These are phyloP conservation scores for Manis javanica DNA, from an alignment of 2,797 vertebrate species.

Conservation along the genomic window DNA sequence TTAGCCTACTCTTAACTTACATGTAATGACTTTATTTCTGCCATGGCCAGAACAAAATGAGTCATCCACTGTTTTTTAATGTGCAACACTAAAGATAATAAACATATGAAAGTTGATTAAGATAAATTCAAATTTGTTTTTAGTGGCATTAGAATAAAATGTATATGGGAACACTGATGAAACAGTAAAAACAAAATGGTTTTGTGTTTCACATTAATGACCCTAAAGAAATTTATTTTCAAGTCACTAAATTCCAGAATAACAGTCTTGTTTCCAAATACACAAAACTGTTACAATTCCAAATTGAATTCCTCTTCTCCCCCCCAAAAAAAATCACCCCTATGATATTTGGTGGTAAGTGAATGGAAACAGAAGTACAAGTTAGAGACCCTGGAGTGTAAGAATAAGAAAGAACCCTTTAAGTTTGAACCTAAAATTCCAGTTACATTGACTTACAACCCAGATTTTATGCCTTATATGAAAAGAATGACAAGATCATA, in stretches of 20 bases:
- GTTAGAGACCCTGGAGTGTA: not conserved
- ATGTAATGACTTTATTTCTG: not conserved
- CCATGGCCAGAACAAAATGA: not conserved
- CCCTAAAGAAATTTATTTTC: conserved; percentile 11
- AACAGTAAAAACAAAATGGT: conserved; percentile 4
- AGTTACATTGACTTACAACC: not conserved
- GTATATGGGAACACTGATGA: not conserved
- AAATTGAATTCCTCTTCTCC: conserved; percentile 10
- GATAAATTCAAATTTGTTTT: conserved; percentile 5
- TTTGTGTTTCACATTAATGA: not conserved
- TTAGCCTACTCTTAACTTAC: not conserved
- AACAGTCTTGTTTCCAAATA: conserved; percentile 42
- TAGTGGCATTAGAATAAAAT: conserved; percentile 3
- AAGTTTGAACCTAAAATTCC: not conserved
- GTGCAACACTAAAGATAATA: not conserved
- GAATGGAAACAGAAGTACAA: not conserved
- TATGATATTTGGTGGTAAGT: not conserved
- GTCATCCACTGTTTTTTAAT: not conserved
- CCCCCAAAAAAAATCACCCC: not conserved
- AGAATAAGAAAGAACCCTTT: not conserved
- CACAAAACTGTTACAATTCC: not conserved
- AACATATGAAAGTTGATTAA: not conserved
- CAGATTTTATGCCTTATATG: not conserved
- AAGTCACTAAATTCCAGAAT: not conserved
- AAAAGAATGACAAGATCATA: not conserved